Percentiles rank a stretch among this genome's conserved stretches.
These are phyloP conservation scores for Pangasius macronema DNA, from an alignment of 2,797 vertebrate genomes.

Conservation along the genomic window DNA sequence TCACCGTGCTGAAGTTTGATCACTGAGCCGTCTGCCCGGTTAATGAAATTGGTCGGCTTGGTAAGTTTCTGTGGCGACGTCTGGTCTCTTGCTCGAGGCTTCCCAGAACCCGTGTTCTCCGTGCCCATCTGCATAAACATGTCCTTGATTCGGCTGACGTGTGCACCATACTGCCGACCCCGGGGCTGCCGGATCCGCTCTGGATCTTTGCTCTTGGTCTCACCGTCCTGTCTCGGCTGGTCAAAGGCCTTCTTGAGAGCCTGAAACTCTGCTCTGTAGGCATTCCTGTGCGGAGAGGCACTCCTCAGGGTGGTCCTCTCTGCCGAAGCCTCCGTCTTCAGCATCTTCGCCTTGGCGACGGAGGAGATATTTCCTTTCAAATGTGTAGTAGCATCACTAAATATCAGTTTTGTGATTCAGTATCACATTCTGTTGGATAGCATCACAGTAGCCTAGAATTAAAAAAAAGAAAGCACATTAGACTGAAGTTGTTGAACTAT, in stretches of 20 bases:
- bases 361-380: conserved; percentile 73
- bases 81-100: conserved; percentile 72
- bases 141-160: conserved; percentile 98
- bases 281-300: conserved; percentile 97
- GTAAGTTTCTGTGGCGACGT: conserved; percentile 83
- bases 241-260: conserved; percentile 96
- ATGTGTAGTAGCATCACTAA: conserved; percentile 48
- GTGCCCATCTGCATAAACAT: conserved; percentile 99
- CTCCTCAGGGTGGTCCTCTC: conserved; percentile 95
- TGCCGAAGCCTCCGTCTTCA: conserved; percentile 95
- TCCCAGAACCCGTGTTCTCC: conserved; percentile 72
- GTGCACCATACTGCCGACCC: conserved; percentile 93
- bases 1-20: conserved; percentile 85
- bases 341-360: conserved; percentile 86
- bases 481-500: background rate
- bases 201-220: conserved; percentile 80
- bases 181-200: conserved; percentile 85
- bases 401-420: conserved; percentile 16
- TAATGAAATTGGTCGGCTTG: conserved; percentile 89
- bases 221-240: conserved; percentile 87
- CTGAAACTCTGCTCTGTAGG: conserved; percentile 97
- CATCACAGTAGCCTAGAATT: conserved; percentile 23
- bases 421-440: conserved; percentile 51
- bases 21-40: conserved; percentile 85
- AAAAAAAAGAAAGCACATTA: conserved; percentile 14